Percentiles rank a stretch among this genome's conserved stretches.
Conservation (phyloP, 2,888 invertebrate genomes). For the Hydriomena furcata region DNA sequence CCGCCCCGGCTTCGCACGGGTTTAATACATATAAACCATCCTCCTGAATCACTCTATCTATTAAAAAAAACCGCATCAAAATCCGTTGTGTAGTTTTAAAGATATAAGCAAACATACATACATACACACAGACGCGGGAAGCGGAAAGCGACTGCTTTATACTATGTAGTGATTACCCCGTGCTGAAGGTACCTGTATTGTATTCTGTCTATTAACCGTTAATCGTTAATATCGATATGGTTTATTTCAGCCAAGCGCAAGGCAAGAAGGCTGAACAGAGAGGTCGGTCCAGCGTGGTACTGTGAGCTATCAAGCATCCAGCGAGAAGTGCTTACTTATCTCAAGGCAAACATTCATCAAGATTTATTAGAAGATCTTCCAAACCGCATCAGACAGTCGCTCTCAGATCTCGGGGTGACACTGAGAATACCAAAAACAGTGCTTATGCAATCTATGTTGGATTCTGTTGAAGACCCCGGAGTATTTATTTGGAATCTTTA, state of each 20-base stretch:
- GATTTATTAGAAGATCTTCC: conserved; percentile 70
- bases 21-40: too few relatives aligned
- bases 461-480: conserved; percentile 62
- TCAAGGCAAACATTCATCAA: conserved; percentile 65
- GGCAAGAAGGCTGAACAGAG: conserved; percentile 46
- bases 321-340: conserved; percentile 48
- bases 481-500: conserved; percentile 76
- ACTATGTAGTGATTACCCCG: too few relatives aligned
- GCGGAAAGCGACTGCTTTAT: too few relatives aligned
- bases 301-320: conserved; percentile 63
- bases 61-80: too few relatives aligned
- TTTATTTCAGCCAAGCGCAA: conserved; percentile 48
- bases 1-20: too few relatives aligned
- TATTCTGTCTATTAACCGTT: too few relatives aligned
- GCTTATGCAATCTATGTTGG: conserved; percentile 61
- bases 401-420: conserved; percentile 64
- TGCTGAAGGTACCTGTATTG: too few relatives aligned
- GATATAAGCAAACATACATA: too few relatives aligned
- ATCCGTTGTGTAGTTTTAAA: too few relatives aligned
- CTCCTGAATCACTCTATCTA: too few relatives aligned
- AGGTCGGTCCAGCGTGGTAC: conserved; percentile 70
- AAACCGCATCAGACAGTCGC: conserved; percentile 50
- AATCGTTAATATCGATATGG: not conserved
- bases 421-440: conserved; percentile 49
- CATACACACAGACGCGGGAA: too few relatives aligned